These are phyloP conservation scores for Cnemophilus loriae DNA, from an alignment of 2,113 vertebrate species.

Conservation along the genomic window DNA sequence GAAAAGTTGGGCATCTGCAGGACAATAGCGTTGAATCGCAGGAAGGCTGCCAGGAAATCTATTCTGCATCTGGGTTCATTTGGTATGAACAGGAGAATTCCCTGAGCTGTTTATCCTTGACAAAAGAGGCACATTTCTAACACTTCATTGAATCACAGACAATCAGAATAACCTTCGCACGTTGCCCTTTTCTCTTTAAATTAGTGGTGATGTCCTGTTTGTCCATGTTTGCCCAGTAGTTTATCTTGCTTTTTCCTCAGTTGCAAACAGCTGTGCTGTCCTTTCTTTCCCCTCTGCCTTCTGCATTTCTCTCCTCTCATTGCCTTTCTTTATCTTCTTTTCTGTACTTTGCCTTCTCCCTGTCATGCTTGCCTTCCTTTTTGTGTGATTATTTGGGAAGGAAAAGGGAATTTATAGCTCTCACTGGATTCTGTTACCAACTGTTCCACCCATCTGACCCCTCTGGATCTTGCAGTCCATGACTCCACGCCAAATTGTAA, in stretches of 20 bases:
- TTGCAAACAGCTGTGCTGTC: neutral
- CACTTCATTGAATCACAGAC: constrained; percentile 3
- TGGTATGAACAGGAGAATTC: constrained; percentile 12
- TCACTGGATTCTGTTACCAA: constrained; percentile 46
- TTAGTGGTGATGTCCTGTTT: constrained; percentile 21
- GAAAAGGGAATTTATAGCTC: constrained; percentile 11
- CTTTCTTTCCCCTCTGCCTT: neutral
- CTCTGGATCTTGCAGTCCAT: constrained; percentile 25
- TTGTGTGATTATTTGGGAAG: constrained; percentile 4
- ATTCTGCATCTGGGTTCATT: neutral
- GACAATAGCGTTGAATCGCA: accelerated
- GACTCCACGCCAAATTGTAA: constrained; percentile 14
- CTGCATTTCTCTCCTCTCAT: neutral
- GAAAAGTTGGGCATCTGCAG: neutral
- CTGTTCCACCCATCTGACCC: constrained; percentile 45
- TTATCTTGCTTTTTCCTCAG: constrained; percentile 3
- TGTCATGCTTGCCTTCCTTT: neutral
- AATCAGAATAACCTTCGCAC: constrained; percentile 30
- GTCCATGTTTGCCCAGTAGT: neutral
- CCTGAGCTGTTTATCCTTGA: constrained; percentile 11
- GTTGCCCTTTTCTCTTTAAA: constrained; percentile 44
- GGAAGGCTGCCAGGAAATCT: neutral
- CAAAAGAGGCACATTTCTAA: constrained; percentile 27
- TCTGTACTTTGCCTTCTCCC: neutral
- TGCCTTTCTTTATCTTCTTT: neutral